These are phyloP conservation scores for Cyprinella venusta DNA, from an alignment of 2,797 vertebrate species.

Conservation along the genomic window DNA sequence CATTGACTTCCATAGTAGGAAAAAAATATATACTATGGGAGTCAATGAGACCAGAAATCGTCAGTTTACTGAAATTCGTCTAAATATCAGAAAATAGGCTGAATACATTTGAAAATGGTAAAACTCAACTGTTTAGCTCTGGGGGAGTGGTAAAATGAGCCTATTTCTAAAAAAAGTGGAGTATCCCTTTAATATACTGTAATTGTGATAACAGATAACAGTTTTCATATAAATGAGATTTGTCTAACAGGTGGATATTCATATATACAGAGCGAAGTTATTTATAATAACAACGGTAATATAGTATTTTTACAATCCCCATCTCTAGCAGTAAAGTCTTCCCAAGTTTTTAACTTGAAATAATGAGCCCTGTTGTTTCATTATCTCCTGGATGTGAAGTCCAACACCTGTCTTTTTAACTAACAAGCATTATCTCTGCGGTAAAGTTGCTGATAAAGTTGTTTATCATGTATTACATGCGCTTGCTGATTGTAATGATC, in stretches of 20 bases:
- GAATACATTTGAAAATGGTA: no score
- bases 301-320: neutral
- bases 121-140: no score
- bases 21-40: no score
- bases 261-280: neutral
- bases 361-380: neutral
- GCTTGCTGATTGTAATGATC: constrained; percentile 79
- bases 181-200: no score
- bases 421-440: constrained; percentile 33
- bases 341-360: neutral
- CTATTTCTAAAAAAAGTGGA: no score
- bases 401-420: constrained; percentile 39
- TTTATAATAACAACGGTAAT: neutral
- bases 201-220: neutral
- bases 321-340: neutral
- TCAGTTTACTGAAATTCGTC: no score
- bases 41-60: no score
- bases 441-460: constrained; percentile 69
- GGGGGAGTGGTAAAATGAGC: no score
- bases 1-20: no score
- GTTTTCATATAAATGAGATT: neutral
- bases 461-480: constrained; percentile 72
- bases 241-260: neutral
- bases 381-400: neutral
- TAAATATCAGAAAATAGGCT: no score